phyloP scores from a whole-genome alignment of 92 coral and sea anemone species.

The Hydrozoanthus gracilis region DNA sequence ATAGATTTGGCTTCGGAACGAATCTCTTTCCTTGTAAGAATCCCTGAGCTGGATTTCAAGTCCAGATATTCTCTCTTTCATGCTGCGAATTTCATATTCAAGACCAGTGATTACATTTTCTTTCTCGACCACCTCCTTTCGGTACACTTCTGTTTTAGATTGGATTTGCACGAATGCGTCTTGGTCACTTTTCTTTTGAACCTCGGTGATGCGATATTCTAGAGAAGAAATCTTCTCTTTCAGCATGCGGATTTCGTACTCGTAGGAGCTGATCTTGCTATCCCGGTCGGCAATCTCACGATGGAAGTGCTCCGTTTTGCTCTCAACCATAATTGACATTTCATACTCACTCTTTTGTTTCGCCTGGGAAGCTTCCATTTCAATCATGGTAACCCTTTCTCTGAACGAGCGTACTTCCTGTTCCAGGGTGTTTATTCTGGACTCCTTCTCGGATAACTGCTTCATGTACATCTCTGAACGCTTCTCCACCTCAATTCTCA shows the following conservation, averaged over 20 bases:
- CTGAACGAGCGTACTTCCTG: not conserved
- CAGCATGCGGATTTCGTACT: slow-evolving; percentile 41
- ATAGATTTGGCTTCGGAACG: slow-evolving; percentile 28
- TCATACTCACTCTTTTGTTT: slow-evolving; percentile 43
- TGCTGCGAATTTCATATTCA: not conserved
- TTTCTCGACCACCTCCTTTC: not conserved
- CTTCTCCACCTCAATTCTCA: slow-evolving; percentile 45
- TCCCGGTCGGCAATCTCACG: slow-evolving; percentile 46
- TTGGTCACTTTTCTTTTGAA: slow-evolving; percentile 40
- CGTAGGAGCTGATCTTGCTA: slow-evolving; percentile 34
- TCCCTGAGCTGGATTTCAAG: slow-evolving; percentile 31
- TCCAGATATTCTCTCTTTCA: slow-evolving; percentile 16
- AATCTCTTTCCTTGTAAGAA: slow-evolving; percentile 42
- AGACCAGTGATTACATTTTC: not conserved
- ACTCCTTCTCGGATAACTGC: slow-evolving; percentile 51
- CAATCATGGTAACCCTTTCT: not conserved
- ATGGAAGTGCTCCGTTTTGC: slow-evolving; percentile 31
- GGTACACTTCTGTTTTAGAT: slow-evolving; percentile 31
- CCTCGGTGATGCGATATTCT: slow-evolving; percentile 36
- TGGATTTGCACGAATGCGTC: slow-evolving; percentile 37
- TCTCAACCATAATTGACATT: slow-evolving; percentile 44
- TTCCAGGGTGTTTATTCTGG: slow-evolving; percentile 8
- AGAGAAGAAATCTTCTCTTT: slow-evolving; percentile 25
- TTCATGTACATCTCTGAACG: slow-evolving; percentile 40
- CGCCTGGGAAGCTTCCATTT: slow-evolving; percentile 36